Conservation (phyloP, 2,888 invertebrate genomes). For the Diarsia mendica region DNA sequence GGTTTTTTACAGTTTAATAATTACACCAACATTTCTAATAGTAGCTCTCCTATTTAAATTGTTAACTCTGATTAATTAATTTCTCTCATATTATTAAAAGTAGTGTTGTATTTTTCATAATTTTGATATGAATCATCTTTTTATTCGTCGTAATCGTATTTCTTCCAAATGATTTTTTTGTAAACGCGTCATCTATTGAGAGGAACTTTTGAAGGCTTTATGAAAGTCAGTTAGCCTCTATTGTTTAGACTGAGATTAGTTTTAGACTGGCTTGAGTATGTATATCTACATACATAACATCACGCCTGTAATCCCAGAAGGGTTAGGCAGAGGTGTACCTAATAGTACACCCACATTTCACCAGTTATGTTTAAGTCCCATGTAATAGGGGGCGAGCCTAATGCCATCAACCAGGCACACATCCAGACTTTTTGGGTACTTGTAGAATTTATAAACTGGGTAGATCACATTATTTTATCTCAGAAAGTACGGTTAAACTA, state of each 20-base stretch:
- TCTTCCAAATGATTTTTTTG: not conserved
- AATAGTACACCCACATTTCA: too few species aligned
- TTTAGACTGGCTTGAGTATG: not conserved
- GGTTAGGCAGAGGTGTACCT: too few species aligned
- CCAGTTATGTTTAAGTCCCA: too few species aligned
- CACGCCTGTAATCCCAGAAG: too few species aligned
- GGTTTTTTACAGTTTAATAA: not conserved
- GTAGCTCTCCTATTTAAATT: not conserved
- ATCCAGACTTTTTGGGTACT: too few species aligned
- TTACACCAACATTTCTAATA: not conserved
- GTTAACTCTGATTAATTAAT: not conserved
- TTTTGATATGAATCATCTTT: conserved; percentile 21
- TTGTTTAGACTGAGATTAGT: not conserved
- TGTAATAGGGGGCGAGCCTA: too few species aligned
- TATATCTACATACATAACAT: too few species aligned
- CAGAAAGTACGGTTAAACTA: not conserved
- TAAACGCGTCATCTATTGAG: not conserved
- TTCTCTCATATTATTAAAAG: conserved; percentile 5
- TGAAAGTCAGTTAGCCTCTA: conserved; percentile 3
- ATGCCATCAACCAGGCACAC: too few species aligned
- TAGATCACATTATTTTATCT: not conserved
- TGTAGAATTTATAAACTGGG: not conserved
- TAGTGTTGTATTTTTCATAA: not conserved
- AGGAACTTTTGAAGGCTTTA: not conserved
- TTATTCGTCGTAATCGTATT: too few species aligned